Evolutionary conservation across 2,888 invertebrate genomes (phyloP), one percentile per base, ranked within the genome.

Genomic region (Sarcophaga caerulescens): DNA sequence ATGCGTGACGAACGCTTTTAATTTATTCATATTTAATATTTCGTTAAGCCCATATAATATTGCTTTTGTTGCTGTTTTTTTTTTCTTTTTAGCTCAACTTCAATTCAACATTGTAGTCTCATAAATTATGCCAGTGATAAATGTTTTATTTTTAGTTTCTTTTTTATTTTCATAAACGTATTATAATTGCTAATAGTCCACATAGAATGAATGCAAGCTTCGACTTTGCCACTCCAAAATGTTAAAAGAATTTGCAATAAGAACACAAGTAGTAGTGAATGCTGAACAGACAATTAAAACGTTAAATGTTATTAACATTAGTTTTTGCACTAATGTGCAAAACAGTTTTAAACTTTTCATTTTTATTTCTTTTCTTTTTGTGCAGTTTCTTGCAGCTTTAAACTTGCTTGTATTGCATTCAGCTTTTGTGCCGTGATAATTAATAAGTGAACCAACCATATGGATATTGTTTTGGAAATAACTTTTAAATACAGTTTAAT

Each of bases 101-200:
- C 25, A 65, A 71, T 59, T n/a, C 47, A 82, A 83, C 82, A 85
- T 68, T 83, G 80, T 83, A 75, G 66, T 78, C 81, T 84, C 81
- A 86, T 86, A 84, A 86, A 86, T 84, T 78, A 84, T 86, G 84
- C 84, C 78, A 86, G 52, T 79, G 78, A 84, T 86, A 62, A 73
- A 86, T 86, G 81, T 70, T 66, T 44, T 82, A 75, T 59, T 71
- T 77, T 76, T 19, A 52, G 23, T 79, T 59, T 25, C 10, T 65
- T 66, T 65, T 66, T 52, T 77, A 63, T 76, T 82, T 70, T 74
- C 68, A 79, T 76, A 66, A 52, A 14, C 17, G 73, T 73, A 87
- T 80, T 82, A 79, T 80, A 82, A 85, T 82, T 87, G 85, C 80
- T 82, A 87, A 85, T 80, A 85, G 17, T 44, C 17, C 63, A 69